Base-by-base conservation (phyloP, 2,797 vertebrate genomes). In the Bryconaethiops microstoma region DNA sequence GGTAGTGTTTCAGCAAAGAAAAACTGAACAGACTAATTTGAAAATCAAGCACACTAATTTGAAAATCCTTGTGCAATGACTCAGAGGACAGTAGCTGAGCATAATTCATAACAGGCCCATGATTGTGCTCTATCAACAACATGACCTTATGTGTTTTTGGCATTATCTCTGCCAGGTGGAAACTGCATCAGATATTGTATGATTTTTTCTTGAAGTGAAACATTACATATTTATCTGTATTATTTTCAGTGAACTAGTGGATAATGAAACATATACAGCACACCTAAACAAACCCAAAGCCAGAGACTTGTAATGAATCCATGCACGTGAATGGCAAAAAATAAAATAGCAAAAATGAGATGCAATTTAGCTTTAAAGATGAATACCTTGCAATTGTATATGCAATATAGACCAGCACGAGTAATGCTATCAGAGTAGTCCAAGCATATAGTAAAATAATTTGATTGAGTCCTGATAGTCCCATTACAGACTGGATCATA, bases 121-220 rank as follows among this genome's bases (percentile, higher is more conserved):
- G 29, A 64, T 75, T 70, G 23, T 62, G 52, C 68, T 55, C 60
- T 70, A 55, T 59, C 13, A 74, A 74, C 77, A 65, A 82, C 79
- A 79, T 67, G 76, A 70, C 55, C 67, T 72, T 77, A 62, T 81
- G 50, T 80, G 50, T 76, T 84, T 87, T 79, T 83, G 19, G 45
- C 83, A 76, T 87, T 50, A 83, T 84, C 83, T 70, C 67, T 82
- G 78, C 75, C 77, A 75, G 50, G 64, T 68, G 75, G 77, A 84
- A 84, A 89, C 80, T 68, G 70, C 86, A 83, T 89, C 63, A 48
- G 59, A 80, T 82, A 82, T 85, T 81, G 82, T 77, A 83, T 73
- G 78, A 78, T n/a, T 76, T 48, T 76, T 59, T 74, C 35, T 63
- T 71, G 62, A 40, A 76, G 40, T 59, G 82, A 21, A 82, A 88